A percentile compares a stretch with the other conserved stretches of the same genome.
These are phyloP conservation scores for Aphrocallistes beatrix DNA, from an alignment of 37 sponge, comb jelly and placozoan species.

Conservation along the genomic window DNA sequence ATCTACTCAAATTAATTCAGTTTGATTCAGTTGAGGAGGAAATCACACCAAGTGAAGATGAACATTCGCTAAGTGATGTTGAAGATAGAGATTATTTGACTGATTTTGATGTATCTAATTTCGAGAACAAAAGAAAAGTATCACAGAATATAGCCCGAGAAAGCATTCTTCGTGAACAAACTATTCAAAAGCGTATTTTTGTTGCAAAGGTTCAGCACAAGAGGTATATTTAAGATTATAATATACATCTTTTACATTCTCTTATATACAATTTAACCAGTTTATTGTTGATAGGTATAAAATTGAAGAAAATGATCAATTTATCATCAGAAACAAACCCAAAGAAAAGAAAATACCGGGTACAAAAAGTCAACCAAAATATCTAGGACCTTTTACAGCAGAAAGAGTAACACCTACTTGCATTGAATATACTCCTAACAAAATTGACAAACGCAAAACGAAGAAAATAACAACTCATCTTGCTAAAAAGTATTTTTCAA, in stretches of 20 bases:
- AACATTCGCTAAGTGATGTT: neutral
- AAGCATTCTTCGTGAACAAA: neutral
- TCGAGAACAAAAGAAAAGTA: neutral
- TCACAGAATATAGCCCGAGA: neutral
- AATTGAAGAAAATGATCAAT: neutral
- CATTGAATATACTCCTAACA: neutral
- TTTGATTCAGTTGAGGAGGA: neutral
- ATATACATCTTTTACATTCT: neutral
- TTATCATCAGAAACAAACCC: neutral
- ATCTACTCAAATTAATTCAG: neutral
- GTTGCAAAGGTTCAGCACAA: neutral
- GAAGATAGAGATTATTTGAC: neutral
- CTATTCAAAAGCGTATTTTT: neutral
- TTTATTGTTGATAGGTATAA: neutral
- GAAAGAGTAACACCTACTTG: neutral
- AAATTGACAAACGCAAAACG: neutral
- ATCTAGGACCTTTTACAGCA: neutral
- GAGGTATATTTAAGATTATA: neutral
- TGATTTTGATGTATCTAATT: too few relatives aligned
- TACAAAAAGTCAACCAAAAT: neutral
- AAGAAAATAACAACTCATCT: neutral
- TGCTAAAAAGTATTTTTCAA: neutral
- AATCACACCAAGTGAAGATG: neutral
- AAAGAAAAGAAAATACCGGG: neutral
- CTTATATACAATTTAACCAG: neutral